Percentiles rank a stretch among this genome's conserved stretches.
Conservation (phyloP, 2,888 invertebrate species). For the Drosophila affinis region DNA sequence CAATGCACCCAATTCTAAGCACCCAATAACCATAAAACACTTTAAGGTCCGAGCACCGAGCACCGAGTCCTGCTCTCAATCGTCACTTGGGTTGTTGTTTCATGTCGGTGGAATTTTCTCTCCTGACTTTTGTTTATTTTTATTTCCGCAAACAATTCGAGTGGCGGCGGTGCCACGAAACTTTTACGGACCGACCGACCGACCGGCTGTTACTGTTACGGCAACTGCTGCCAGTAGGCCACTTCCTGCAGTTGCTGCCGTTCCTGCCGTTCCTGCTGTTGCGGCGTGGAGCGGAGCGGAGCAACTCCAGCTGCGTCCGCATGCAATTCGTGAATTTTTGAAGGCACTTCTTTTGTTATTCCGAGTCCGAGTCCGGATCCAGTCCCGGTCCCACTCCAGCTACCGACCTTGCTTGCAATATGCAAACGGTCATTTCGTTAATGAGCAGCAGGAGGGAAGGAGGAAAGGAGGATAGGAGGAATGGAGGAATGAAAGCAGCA, state of each 20-base stretch:
- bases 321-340: constrained; percentile 75
- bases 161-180: constrained; percentile 62
- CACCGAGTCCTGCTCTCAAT: background rate
- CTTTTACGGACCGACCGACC: constrained; percentile 56
- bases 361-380: constrained; percentile 16
- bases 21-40: constrained; percentile 74
- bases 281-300: constrained; percentile 28
- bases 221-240: constrained; percentile 66
- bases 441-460: constrained; percentile 68
- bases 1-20: constrained; percentile 61
- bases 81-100: constrained; percentile 4
- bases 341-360: constrained; percentile 65
- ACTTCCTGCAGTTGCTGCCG: constrained; percentile 59
- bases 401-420: constrained; percentile 57
- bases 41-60: constrained; percentile 25
- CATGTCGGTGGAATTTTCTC: constrained; percentile 17
- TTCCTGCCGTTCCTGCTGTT: too few relatives aligned
- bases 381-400: constrained; percentile 5
- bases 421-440: constrained; percentile 81
- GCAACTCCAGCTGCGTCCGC: constrained; percentile 49
- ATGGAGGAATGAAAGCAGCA: background rate
- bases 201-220: constrained; percentile 16
- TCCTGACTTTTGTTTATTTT: constrained; percentile 64
- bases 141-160: constrained; percentile 76
- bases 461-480: constrained; percentile 14